Evolutionary conservation across 1,140 invertebrate genomes (phyloP).

Genomic region (Philotrypesis tridentata): DNA sequence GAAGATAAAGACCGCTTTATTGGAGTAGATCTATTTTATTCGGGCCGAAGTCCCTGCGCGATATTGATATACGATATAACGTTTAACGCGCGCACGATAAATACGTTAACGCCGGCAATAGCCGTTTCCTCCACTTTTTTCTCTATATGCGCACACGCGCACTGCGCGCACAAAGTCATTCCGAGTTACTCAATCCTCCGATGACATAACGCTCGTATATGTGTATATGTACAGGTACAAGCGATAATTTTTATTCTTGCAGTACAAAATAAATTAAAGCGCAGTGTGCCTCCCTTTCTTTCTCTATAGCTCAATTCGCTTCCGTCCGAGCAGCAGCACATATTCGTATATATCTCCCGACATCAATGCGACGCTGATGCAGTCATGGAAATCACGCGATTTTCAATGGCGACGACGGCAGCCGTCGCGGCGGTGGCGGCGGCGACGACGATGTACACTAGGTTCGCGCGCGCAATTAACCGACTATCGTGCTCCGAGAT

Average conservation of each 20-base stretch:
- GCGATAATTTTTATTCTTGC: background rate
- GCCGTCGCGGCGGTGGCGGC: background rate
- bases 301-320: background rate
- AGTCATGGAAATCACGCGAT: background rate
- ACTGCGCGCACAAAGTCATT: too few relatives aligned
- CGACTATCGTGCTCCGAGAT: conserved; percentile 16
- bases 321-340: background rate
- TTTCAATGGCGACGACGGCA: background rate
- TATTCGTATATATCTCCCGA: background rate
- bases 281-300: background rate
- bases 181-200: background rate
- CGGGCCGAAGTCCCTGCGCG: too few relatives aligned
- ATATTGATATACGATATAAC: too few relatives aligned
- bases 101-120: too few relatives aligned
- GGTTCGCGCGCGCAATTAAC: background rate
- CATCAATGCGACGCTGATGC: background rate
- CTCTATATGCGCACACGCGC: too few relatives aligned
- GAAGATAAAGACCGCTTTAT: background rate
- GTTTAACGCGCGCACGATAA: too few relatives aligned
- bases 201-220: too few relatives aligned
- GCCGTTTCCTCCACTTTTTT: too few relatives aligned
- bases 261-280: background rate
- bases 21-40: background rate
- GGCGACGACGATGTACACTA: background rate
- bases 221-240: too few relatives aligned